Percentiles rank a stretch among this genome's conserved stretches.
Evolutionary conservation across 1,140 invertebrate genomes (phyloP).

Genomic region (Drosophila persimilis): DNA sequence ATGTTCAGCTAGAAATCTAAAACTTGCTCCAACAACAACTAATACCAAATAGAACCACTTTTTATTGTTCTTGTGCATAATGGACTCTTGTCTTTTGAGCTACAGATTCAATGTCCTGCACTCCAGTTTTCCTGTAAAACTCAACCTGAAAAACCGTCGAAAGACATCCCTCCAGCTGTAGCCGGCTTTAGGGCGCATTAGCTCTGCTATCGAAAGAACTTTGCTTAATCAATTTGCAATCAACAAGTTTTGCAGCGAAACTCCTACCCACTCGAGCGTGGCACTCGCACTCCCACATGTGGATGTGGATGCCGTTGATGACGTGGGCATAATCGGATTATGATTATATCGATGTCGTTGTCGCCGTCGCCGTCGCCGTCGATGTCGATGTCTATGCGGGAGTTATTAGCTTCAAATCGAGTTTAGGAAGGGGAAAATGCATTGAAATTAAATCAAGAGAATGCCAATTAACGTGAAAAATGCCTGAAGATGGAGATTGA

Average conservation of each 20-base stretch:
- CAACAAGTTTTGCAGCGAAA: conserved; percentile 45
- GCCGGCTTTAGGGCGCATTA: conserved; percentile 2
- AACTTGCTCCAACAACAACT: too few relatives aligned
- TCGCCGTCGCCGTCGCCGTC: too few relatives aligned
- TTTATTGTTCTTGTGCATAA: too few relatives aligned
- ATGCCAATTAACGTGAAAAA: conserved; percentile 66
- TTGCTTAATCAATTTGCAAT: conserved; percentile 57
- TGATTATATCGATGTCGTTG: conserved; percentile 51
- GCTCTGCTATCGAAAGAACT: conserved; percentile 28
- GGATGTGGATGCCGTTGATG: conserved; percentile 18
- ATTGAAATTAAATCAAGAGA: conserved; percentile 44
- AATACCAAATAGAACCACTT: too few relatives aligned
- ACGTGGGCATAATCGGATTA: conserved; percentile 64
- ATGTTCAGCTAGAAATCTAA: too few relatives aligned
- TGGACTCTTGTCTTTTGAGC: too few relatives aligned
- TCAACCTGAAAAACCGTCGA: not conserved
- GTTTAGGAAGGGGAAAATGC: conserved; percentile 29
- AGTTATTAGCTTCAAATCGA: conserved; percentile 38
- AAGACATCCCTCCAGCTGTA: not conserved
- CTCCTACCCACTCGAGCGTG: conserved; percentile 1
- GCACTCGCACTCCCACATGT: conserved; percentile 1
- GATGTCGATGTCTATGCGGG: conserved; percentile 19
- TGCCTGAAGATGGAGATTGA: conserved; percentile 57
- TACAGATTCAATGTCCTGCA: not conserved
- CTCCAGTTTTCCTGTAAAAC: not conserved